Base-by-base conservation (phyloP, 35 echinoderm and acorn worm genomes). In the Holothuria glaberrima region DNA sequence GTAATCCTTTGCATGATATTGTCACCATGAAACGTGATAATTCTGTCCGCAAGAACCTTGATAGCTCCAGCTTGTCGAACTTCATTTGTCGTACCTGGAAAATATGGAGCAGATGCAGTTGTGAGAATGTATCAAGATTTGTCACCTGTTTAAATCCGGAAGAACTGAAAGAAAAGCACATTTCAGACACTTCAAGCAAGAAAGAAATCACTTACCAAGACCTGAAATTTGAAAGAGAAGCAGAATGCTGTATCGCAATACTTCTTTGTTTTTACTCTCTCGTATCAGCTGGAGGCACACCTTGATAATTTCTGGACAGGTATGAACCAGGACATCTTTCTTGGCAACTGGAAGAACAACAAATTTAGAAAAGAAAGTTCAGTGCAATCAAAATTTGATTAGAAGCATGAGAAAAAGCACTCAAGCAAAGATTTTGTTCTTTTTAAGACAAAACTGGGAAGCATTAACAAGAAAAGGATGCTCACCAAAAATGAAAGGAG, bases 201-300 rank as follows among this genome's bases (percentile, higher is more conserved):
- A 46, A 4, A 5, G 44, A 10, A 18, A n/a, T 28, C 45, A 69
- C 76, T 66, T 76, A 93, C 91, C 91, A 56, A 79, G 87, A 72
- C 82, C 89, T 38, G 92, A 66, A 18, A 94, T 86, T 31, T 94
- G 92, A 50, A 90, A 83, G 0, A 94, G 82, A 14, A 94, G 68
- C 33, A 94, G 88, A 12, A 94, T 61, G 9, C 65, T 75, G 70
- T 94, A 94, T 34, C 92, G 30, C 27, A 86, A 31, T 19, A 94
- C 92, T 46, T 94, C 92, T 52, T 90, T 90, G 68, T 86, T 94
- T 70, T 45, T 90, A 34, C 88, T 86, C 25, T 87, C 68, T 26
- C 90, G 22, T 3, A 86, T 58, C 21, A 94, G 48, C 33, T 52
- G 60, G 62, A 87, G 21, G 58, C 62, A 69, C 17, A 36, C 41